A percentile compares a stretch with the other conserved stretches of the same genome.
Conservation (phyloP, 2,797 vertebrate species). For the Tolypeutes matacus region DNA sequence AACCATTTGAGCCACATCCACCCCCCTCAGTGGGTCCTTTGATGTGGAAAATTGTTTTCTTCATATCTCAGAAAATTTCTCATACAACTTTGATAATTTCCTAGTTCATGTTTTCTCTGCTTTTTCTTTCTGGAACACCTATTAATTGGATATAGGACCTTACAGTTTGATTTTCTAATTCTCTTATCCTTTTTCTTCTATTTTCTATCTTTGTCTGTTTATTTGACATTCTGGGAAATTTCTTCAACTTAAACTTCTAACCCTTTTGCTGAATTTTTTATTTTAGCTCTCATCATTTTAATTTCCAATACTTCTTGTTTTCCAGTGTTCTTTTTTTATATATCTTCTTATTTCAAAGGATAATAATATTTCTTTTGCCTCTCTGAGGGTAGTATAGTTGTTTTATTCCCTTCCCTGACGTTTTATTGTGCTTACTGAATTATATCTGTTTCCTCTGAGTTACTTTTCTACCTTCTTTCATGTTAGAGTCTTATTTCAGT, state of each 20-base stretch:
- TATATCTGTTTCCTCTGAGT: not conserved
- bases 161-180: not conserved
- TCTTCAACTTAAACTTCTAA: conserved; percentile 50
- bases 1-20: too few species aligned
- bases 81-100: not conserved
- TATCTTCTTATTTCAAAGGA: not conserved
- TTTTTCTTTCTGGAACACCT: not conserved
- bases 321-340: not conserved
- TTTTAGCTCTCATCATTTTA: conserved; percentile 45
- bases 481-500: not conserved
- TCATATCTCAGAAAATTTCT: not conserved
- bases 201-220: conserved; percentile 52
- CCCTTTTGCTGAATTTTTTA: conserved; percentile 53
- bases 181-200: not conserved
- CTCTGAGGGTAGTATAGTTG: not conserved
- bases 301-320: conserved; percentile 57
- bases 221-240: conserved; percentile 31
- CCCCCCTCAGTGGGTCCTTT: not conserved
- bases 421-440: conserved; percentile 27
- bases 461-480: not conserved
- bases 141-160: not conserved
- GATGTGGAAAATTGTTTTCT: not conserved
- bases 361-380: conserved; percentile 25
- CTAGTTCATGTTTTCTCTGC: not conserved
- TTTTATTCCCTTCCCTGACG: not conserved